These are phyloP conservation scores for Strix aluco DNA, from an alignment of 2,113 vertebrate species.

Conservation along the genomic window DNA sequence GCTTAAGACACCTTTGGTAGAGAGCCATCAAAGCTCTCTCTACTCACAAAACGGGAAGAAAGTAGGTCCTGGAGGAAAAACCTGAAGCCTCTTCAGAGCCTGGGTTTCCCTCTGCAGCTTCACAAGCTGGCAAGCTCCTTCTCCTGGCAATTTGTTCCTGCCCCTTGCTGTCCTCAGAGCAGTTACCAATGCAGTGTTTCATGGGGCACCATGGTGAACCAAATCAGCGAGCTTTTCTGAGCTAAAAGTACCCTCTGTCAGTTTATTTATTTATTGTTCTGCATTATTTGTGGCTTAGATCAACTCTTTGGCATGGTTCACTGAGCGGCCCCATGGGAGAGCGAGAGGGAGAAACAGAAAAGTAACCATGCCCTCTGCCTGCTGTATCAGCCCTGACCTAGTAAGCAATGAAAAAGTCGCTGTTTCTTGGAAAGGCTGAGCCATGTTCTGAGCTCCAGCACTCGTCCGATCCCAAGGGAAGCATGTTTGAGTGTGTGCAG, in stretches of 20 bases:
- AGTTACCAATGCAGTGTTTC: not conserved
- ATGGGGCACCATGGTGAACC: not conserved
- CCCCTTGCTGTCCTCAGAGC: not conserved
- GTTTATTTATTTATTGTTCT: not conserved
- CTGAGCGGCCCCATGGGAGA: not conserved
- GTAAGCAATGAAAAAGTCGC: not conserved
- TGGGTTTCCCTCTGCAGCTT: not conserved
- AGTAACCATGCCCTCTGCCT: not conserved
- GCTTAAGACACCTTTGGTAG: not conserved
- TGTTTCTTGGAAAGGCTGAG: not conserved
- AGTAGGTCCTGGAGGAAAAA: not conserved
- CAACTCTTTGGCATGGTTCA: not conserved
- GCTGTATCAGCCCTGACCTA: not conserved
- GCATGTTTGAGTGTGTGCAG: not conserved
- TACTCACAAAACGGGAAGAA: not conserved
- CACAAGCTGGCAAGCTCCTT: not conserved
- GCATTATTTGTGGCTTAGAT: not conserved
- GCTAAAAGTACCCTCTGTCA: not conserved
- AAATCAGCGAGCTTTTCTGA: not conserved
- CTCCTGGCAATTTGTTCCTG: not conserved
- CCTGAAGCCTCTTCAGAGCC: not conserved
- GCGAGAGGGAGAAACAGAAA: not conserved
- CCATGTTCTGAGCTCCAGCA: not conserved
- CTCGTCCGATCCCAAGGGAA: not conserved
- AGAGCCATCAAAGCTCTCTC: not conserved